phyloP scores from a whole-genome alignment of 2,113 vertebrate genomes.

The Zapus hudsonius region DNA sequence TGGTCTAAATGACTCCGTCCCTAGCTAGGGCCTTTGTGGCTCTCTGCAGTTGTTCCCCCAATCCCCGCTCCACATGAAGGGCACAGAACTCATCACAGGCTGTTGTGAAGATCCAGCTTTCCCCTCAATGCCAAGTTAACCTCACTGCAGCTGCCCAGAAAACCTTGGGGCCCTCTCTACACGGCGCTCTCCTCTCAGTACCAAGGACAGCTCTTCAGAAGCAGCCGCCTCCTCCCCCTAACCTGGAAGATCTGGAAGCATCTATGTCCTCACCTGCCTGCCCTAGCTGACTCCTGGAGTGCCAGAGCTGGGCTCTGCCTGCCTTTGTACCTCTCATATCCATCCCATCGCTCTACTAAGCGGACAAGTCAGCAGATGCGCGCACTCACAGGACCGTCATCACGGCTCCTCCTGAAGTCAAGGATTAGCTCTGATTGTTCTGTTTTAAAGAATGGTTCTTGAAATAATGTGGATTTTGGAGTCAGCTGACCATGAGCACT shows the following conservation, averaged over 20 bases:
- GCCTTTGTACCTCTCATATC: neutral
- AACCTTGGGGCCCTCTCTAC: neutral
- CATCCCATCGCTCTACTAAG: neutral
- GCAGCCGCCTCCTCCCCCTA: too few relatives aligned
- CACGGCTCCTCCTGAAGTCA: neutral
- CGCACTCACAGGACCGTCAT: neutral
- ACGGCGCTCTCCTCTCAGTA: rapidly evolving
- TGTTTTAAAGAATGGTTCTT: neutral
- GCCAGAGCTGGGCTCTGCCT: neutral
- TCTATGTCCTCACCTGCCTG: neutral
- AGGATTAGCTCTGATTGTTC: neutral
- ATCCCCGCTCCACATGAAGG: neutral
- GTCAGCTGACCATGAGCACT: neutral
- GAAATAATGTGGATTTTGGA: neutral
- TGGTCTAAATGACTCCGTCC: neutral
- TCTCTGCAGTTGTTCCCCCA: neutral
- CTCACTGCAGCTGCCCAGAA: neutral
- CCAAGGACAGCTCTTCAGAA: neutral
- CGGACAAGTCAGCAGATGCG: neutral
- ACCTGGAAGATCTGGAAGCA: neutral
- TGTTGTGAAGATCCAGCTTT: neutral
- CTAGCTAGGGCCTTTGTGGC: neutral
- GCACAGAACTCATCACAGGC: neutral
- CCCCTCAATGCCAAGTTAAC: neutral
- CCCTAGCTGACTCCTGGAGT: neutral